Conservation (phyloP, 2,888 invertebrate genomes). For the Thymelicus sylvestris region DNA sequence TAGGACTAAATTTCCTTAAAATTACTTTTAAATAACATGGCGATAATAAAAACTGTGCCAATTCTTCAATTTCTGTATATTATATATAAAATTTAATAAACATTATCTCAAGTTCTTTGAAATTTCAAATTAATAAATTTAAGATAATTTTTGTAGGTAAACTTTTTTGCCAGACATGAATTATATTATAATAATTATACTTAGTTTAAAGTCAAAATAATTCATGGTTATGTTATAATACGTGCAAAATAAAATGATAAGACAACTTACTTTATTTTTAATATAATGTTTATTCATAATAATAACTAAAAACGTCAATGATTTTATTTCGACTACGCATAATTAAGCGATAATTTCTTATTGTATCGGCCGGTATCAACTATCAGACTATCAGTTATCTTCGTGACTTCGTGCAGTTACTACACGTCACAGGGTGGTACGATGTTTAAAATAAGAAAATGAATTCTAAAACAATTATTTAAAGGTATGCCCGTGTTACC, state of each 20-base stretch:
- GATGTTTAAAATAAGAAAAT: conserved; percentile 55
- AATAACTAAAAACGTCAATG: too few relatives aligned
- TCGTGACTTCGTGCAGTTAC: conserved; percentile 28
- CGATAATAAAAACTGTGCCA: too few relatives aligned
- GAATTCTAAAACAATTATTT: conserved; percentile 36
- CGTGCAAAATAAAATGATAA: neutral
- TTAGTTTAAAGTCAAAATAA: too few relatives aligned
- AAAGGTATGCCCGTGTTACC: conserved; percentile 22
- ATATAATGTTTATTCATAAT: too few relatives aligned
- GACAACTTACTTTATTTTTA: neutral
- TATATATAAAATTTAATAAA: too few relatives aligned
- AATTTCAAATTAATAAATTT: too few relatives aligned
- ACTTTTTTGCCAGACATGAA: too few relatives aligned
- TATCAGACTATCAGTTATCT: conserved; percentile 25
- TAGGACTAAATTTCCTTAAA: neutral
- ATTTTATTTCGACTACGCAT: neutral
- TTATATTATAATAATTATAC: too few relatives aligned
- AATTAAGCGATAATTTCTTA: neutral
- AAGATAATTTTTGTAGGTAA: too few relatives aligned
- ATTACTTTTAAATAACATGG: neutral
- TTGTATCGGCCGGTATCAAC: neutral
- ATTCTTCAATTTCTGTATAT: too few relatives aligned
- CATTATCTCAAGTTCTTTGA: too few relatives aligned
- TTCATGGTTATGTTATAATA: neutral
- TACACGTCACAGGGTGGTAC: conserved; percentile 67